Base-by-base conservation (phyloP, 2,888 invertebrate species). In the Erynnis tages region DNA sequence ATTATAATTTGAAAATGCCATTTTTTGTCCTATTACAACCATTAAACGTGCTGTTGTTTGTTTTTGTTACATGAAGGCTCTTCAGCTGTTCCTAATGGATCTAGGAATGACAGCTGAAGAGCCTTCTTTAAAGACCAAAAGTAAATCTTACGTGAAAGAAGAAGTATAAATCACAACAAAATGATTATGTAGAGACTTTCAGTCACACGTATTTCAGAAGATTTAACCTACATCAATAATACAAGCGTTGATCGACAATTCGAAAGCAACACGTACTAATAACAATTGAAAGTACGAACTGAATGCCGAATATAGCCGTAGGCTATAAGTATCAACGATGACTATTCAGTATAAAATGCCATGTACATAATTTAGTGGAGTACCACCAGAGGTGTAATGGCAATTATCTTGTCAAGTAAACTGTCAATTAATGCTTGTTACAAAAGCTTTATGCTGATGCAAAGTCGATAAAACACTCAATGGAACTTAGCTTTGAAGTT, bases 321-420 rank as follows among this genome's bases (percentile, higher is more conserved):
- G 48, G 48, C 48, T 8, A 48, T 8, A 48, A 16, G 32, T 48
- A n/a, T 48, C 40, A 23, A 48, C 40, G 16, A 19, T 32, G 40
- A 32, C 30, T 49, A 8, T 49, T 34, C 25, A 35, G 0, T 32
- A 27, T 16, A 30, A 21, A 10, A 40, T 40, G 14, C 4, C 19
- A 48, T 25, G 23, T 17, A 11, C 16, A 6, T 41, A 7, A n/a
- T 10, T 2, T 14, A 17, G 7, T 27, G 25, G 23, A 30, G 19
- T 29, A 38, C 38, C 21, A 38, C 19, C 30, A 30, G 5, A 41
- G 48, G 40, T 49, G 30, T 21, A 25, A 30, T 8, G n/a, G 27
- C 37, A 38, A 47, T 47, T 47, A 47, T 29, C 47, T 21, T 47
- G 37, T 40, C 40, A 32, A 48, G 38, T 38, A 14, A 38, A 48